These are phyloP conservation scores for Diabrotica balteata DNA, from an alignment of 2,888 invertebrate species.

Conservation along the genomic window DNA sequence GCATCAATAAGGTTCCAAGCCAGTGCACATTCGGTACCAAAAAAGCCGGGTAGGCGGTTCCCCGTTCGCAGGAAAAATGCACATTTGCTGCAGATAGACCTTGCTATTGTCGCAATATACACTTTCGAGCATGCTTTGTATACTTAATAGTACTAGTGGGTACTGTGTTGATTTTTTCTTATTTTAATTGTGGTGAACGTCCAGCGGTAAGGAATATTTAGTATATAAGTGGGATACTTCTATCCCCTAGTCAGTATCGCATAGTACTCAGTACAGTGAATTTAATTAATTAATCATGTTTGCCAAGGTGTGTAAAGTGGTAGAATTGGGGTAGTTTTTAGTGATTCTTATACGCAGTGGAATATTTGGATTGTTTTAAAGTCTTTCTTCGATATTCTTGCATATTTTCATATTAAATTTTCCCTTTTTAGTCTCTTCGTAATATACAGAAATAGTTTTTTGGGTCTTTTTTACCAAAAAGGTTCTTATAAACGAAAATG, in stretches of 20 bases:
- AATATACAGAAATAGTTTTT: too few species aligned
- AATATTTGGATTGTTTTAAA: too few species aligned
- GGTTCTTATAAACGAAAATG: too few species aligned
- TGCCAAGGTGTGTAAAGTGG: constrained; percentile 47
- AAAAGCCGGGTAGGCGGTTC: constrained; percentile 42
- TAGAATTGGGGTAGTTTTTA: constrained; percentile 24
- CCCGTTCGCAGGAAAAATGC: constrained; percentile 37
- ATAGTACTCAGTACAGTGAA: constrained; percentile 37
- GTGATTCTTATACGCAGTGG: too few species aligned
- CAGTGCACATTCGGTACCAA: constrained; percentile 44
- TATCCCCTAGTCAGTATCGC: constrained; percentile 45
- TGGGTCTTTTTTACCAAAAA: too few species aligned
- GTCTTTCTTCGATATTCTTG: too few species aligned
- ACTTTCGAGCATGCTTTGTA: constrained; percentile 51
- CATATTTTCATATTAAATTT: too few species aligned
- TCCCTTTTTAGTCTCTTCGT: too few species aligned
- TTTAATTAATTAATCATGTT: constrained; percentile 42
- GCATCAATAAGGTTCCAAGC: constrained; percentile 38
- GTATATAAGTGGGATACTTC: constrained; percentile 46
- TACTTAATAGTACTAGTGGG: constrained; percentile 47
- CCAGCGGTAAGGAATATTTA: constrained; percentile 39
- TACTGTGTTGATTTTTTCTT: constrained; percentile 42
- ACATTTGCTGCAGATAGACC: constrained; percentile 46
- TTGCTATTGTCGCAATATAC: constrained; percentile 50
- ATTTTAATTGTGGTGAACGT: constrained; percentile 51